Percentiles rank a stretch among this genome's conserved stretches.
Conservation (phyloP, 2,888 invertebrate species). For the Pardosa pseudoannulata region DNA sequence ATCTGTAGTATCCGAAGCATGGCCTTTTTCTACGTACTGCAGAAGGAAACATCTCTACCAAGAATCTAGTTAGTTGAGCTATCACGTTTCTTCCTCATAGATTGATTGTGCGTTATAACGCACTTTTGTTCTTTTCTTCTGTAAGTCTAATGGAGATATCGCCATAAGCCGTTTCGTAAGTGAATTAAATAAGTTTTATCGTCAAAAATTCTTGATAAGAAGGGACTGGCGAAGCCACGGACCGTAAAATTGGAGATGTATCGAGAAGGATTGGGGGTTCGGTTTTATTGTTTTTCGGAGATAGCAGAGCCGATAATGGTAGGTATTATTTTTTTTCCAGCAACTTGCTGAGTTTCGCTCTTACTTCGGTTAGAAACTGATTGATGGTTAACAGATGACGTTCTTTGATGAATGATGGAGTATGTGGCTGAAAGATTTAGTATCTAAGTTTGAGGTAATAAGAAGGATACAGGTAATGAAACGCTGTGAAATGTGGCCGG, state of each 20-base stretch:
- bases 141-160: slow-evolving; percentile 3
- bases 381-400: neutral
- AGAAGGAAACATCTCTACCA: slow-evolving; percentile 30
- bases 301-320: neutral
- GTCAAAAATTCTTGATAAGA: neutral
- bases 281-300: neutral
- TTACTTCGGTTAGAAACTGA: neutral
- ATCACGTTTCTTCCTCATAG: slow-evolving; percentile 31
- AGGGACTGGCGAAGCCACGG: neutral
- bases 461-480: no score
- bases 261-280: neutral
- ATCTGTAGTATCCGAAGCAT: slow-evolving; percentile 18
- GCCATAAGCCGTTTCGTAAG: neutral
- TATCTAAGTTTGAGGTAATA: no score
- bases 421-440: no score
- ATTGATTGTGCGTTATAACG: neutral
- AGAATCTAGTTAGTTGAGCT: neutral
- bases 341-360: neutral
- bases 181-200: slow-evolving; percentile 9
- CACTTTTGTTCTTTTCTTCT: neutral
- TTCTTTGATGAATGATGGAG: neutral
- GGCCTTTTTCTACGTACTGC: slow-evolving; percentile 27
- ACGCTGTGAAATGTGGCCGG: no score
- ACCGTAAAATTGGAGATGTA: slow-evolving; percentile 11
- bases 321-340: neutral